Evolutionary conservation across 2,888 invertebrate genomes (phyloP).

Genomic region (Meliscaeva auricollis): DNA sequence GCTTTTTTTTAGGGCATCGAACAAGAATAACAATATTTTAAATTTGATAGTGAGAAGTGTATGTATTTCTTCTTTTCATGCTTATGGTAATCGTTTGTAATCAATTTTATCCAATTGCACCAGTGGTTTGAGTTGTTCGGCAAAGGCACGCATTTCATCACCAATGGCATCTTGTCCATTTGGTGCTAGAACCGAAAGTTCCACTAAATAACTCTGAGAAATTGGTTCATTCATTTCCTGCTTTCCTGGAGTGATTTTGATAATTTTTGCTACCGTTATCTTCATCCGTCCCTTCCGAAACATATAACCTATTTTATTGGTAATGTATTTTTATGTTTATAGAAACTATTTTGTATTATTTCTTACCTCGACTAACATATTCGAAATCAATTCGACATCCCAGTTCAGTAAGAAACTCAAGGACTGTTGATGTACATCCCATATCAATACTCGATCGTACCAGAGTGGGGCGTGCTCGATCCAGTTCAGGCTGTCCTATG

Average conservation of each 20-base stretch:
- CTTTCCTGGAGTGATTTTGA: slow-evolving; percentile 92
- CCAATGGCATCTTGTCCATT: slow-evolving; percentile 97
- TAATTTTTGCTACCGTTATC: slow-evolving; percentile 97
- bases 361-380: slow-evolving; percentile 92
- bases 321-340: background rate
- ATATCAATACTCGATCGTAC: slow-evolving; percentile 97
- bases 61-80: no score
- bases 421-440: slow-evolving; percentile 94
- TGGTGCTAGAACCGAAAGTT: slow-evolving; percentile 93
- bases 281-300: slow-evolving; percentile 99
- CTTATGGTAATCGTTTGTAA: slow-evolving; percentile 88
- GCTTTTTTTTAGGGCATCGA: no score
- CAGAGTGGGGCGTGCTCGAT: slow-evolving; percentile 94
- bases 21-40: no score
- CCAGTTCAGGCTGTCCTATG: slow-evolving; percentile 95
- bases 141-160: slow-evolving; percentile 97
- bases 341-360: background rate
- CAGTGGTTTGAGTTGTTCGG: slow-evolving; percentile 96
- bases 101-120: slow-evolving; percentile 97
- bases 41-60: no score
- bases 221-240: slow-evolving; percentile 91
- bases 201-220: slow-evolving; percentile 96
- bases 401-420: slow-evolving; percentile 95
- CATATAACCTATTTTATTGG: slow-evolving; percentile 87
- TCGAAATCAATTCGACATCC: slow-evolving; percentile 97